Evolutionary conservation across 2,113 vertebrate genomes (phyloP).

Genomic region (Paraplagusia blochii): DNA sequence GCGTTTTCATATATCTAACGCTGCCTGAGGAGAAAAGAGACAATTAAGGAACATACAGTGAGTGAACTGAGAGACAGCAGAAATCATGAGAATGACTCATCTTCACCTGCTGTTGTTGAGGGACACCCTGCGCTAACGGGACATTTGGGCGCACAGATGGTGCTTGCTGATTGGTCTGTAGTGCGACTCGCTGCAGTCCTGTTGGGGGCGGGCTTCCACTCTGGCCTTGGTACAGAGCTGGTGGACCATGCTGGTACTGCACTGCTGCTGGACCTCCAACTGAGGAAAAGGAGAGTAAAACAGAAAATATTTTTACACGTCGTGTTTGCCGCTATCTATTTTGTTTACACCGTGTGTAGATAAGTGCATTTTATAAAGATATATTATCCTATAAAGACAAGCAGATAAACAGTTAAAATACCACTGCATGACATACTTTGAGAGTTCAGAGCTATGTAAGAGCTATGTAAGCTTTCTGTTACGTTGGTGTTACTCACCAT

Average conservation of each 20-base stretch:
- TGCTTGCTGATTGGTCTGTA: constrained; percentile 81
- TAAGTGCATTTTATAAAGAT: no score
- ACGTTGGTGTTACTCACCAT: constrained; percentile 76
- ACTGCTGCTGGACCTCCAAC: constrained; percentile 81
- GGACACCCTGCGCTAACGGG: constrained; percentile 65
- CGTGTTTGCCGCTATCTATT: no score
- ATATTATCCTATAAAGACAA: no score
- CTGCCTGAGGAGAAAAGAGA: no score
- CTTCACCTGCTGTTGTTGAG: constrained; percentile 87
- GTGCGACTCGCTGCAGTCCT: constrained; percentile 76
- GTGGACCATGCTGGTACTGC: constrained; percentile 83
- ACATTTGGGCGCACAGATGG: constrained; percentile 55
- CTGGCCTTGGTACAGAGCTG: constrained; percentile 83
- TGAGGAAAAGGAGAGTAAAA: neutral
- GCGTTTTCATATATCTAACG: no score
- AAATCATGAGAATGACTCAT: neutral
- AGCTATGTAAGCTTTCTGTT: no score
- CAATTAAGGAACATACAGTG: no score
- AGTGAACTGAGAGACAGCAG: no score
- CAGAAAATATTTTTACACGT: neutral
- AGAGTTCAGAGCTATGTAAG: no score
- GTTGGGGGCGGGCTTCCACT: constrained; percentile 87
- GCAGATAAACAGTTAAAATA: no score
- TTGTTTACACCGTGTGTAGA: no score
- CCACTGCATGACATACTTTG: no score